These are phyloP conservation scores for Cryptosula pallasiana DNA, from an alignment of 2,888 invertebrate genomes.

Conservation along the genomic window DNA sequence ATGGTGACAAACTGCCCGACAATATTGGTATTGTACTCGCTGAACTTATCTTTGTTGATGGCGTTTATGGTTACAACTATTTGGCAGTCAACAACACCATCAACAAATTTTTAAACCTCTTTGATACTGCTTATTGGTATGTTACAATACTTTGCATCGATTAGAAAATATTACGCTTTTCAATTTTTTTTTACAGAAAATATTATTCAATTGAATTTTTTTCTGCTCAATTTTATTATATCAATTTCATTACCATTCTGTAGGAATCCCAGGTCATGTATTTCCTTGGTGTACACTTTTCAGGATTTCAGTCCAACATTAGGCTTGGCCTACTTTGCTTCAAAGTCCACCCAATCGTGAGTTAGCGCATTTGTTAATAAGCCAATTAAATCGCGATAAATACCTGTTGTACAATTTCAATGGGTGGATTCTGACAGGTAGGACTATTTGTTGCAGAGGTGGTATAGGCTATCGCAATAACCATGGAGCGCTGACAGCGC, in stretches of 20 bases:
- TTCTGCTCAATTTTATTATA: no score
- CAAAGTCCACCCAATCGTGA: no score
- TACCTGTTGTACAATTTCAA: no score
- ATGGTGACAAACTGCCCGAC: conserved; percentile 2
- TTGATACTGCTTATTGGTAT: neutral
- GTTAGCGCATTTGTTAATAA: no score
- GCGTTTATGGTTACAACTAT: neutral
- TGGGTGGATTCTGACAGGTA: no score
- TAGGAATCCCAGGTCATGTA: neutral
- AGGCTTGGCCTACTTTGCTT: conserved; percentile 17
- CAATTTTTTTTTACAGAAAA: no score
- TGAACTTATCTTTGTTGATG: conserved; percentile 2
- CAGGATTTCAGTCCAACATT: conserved; percentile 16
- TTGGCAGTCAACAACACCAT: neutral
- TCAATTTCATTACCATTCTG: no score
- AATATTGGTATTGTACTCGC: neutral
- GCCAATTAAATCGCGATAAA: no score
- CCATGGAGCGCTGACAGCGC: neutral
- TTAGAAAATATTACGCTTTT: no score
- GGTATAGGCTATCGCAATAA: neutral
- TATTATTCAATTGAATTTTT: no score
- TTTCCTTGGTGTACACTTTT: conserved; percentile 4
- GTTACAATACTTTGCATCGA: no score
- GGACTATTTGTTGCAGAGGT: neutral
- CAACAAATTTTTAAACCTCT: neutral